Conservation (phyloP, 1,140 invertebrate genomes). For the Platyura marginata region DNA sequence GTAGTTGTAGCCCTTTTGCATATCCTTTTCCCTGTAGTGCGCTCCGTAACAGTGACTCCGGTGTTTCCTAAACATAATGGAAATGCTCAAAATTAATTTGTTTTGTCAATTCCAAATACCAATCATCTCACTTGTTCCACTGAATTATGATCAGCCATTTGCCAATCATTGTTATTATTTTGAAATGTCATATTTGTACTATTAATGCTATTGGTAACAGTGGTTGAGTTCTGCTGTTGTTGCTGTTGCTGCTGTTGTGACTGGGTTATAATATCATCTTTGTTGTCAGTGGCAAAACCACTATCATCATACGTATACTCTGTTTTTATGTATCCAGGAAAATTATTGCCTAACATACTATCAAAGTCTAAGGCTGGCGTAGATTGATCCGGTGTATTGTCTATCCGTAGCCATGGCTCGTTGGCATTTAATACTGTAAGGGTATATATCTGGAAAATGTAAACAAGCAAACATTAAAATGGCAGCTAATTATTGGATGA, state of each 20-base stretch:
- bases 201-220: slow-evolving; percentile 4
- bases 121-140: no score
- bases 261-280: slow-evolving; percentile 25
- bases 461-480: no score
- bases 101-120: no score
- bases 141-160: slow-evolving; percentile 46
- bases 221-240: slow-evolving; percentile 1
- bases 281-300: slow-evolving; percentile 42
- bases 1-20: slow-evolving; percentile 34
- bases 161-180: slow-evolving; percentile 64
- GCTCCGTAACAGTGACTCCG: slow-evolving; percentile 56
- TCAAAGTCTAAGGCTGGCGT: slow-evolving; percentile 40
- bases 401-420: slow-evolving; percentile 25
- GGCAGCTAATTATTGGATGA: not conserved
- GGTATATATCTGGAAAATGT: slow-evolving; percentile 42
- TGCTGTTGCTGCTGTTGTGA: not conserved
- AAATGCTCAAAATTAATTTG: no score
- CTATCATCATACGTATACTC: slow-evolving; percentile 49
- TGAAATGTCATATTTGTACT: slow-evolving; percentile 26
- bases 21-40: slow-evolving; percentile 52
- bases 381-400: slow-evolving; percentile 26
- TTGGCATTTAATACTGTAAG: slow-evolving; percentile 42
- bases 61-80: slow-evolving; percentile 29
- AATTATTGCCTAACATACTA: slow-evolving; percentile 35
- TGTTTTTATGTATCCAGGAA: slow-evolving; percentile 33